Base-by-base conservation (phyloP, 1,140 invertebrate species). In the Drosophila busckii region DNA sequence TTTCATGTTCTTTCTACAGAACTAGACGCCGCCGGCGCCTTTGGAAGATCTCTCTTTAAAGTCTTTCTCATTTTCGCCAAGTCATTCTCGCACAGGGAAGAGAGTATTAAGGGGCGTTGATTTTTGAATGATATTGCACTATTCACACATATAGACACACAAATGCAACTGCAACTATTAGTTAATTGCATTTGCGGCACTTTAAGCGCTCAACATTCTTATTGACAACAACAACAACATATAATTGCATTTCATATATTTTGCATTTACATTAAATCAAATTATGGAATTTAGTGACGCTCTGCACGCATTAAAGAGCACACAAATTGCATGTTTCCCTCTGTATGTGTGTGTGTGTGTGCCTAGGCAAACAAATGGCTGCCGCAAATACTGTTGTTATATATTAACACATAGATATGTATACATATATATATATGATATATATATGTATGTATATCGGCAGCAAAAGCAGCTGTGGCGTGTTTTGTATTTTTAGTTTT, bases 121-220 rank as follows among this genome's bases (percentile, higher is more conserved):
- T 82, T 65, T 67, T 68, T 71, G 62, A 80, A 53, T 78, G 71
- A 78, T 78, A 78, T 55, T 71, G 71, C 71, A 78, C 44, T 78
- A 78, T 80, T 78, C 49, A 2, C 7, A 22, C n/a, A 22, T 15
- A 31, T 49, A n/a, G 31, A 26, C 1, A 6, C 10, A 7, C 10
- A 23, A 23, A 23, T 52, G 48, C 48, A 59, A 37, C 40, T 48
- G 32, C 32, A 60, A 34, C 46, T 23, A 38, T 44, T 46, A 35
- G 35, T 70, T 76, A 53, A 66, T 50, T 70, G 61, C 53, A 78
- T 54, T 66, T 28, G 40, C 22, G 38, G 25, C 25, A 25, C 31
- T 34, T 50, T 20, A 10, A 29, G 23, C 31, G 19, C 20, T 28
- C n/a, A n/a, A n/a, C n/a, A n/a, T n/a, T n/a, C n/a, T n/a, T n/a